A percentile compares a stretch with the other conserved stretches of the same genome.
Conservation (phyloP, 2,113 vertebrate species). For the Trachemys scripta region DNA sequence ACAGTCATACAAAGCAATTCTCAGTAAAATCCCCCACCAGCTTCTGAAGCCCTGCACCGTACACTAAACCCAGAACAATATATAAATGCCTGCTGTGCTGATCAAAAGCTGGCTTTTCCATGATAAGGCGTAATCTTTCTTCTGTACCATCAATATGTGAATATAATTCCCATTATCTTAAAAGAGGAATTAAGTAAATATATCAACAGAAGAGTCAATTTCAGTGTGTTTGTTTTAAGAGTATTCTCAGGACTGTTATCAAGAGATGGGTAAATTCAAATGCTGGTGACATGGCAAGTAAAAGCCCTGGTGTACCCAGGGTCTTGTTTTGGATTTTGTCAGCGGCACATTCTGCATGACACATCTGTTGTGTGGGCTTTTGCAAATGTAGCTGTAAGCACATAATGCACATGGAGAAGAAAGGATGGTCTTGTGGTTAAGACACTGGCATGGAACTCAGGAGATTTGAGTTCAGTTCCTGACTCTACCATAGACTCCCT, state of each 20-base stretch:
- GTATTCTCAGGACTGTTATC: rapidly evolving
- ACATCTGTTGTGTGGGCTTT: background rate
- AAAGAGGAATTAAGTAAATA: slow-evolving; percentile 29
- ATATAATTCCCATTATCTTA: background rate
- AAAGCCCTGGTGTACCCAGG: background rate
- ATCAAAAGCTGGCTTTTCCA: background rate
- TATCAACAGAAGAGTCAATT: background rate
- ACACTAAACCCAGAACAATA: background rate
- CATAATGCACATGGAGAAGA: background rate
- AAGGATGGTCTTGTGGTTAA: background rate
- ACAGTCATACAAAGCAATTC: background rate
- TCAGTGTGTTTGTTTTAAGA: background rate
- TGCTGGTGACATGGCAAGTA: background rate
- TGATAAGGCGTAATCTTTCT: slow-evolving; percentile 16
- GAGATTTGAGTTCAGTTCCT: background rate
- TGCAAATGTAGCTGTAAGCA: background rate
- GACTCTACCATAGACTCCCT: background rate
- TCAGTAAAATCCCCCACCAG: background rate
- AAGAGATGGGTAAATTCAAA: rapidly evolving
- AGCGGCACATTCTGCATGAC: background rate
- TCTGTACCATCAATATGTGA: background rate
- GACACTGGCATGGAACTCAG: background rate
- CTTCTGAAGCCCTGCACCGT: background rate
- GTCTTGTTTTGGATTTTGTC: background rate
- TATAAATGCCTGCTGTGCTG: rapidly evolving